Conservation (phyloP, 2,888 invertebrate species). For the Leptopilina myrica region DNA sequence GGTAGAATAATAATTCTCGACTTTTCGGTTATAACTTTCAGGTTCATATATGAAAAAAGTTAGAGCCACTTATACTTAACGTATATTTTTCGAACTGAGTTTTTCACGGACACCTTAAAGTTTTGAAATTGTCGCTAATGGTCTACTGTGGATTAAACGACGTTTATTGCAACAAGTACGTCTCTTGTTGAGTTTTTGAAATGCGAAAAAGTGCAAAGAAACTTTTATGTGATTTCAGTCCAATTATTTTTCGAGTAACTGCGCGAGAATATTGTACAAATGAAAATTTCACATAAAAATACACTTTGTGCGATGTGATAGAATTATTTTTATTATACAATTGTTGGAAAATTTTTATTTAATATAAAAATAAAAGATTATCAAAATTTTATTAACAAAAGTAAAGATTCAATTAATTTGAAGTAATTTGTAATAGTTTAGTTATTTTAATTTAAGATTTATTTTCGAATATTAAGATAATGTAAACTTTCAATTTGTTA, state of each 20-base stretch:
- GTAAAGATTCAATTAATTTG: no score
- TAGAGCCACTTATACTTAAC: conserved; percentile 60
- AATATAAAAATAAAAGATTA: no score
- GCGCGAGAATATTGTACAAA: conserved; percentile 3
- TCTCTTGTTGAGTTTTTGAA: conserved; percentile 19
- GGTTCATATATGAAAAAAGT: conserved; percentile 64
- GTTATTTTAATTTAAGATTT: no score
- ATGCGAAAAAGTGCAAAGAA: conserved; percentile 23
- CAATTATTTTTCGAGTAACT: conserved; percentile 27
- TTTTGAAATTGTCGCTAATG: conserved; percentile 36
- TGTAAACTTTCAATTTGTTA: no score
- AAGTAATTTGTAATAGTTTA: no score
- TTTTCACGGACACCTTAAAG: conserved; percentile 23
- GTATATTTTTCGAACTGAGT: conserved; percentile 56
- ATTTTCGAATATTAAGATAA: no score
- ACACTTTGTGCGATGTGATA: not conserved
- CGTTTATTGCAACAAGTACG: conserved; percentile 38
- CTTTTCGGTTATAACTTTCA: conserved; percentile 50
- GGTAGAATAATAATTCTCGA: conserved; percentile 43
- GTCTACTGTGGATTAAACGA: conserved; percentile 23
- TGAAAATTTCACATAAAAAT: not conserved
- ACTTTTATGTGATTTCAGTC: conserved; percentile 8
- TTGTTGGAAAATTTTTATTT: no score
- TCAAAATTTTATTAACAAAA: no score
- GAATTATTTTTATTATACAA: no score